A percentile compares a stretch with the other conserved stretches of the same genome.
phyloP scores from a whole-genome alignment of 2,797 vertebrate species.

The Urocyon cinereoargenteus region DNA sequence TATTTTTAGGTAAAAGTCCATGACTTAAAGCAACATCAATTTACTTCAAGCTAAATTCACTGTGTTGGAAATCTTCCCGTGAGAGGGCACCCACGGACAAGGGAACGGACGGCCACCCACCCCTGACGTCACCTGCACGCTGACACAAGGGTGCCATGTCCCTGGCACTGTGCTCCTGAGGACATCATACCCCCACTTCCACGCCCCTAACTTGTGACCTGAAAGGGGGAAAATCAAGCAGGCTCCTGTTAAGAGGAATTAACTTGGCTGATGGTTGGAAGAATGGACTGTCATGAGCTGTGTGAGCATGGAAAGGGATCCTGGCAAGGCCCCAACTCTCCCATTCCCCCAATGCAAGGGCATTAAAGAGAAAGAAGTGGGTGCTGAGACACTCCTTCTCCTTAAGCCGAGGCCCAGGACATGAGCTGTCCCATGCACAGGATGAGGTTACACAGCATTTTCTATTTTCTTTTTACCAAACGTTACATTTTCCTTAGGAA shows the following conservation, averaged over 20 bases:
- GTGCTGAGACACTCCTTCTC: background rate
- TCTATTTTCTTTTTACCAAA: background rate
- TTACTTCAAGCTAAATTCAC: background rate
- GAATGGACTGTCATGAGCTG: accelerated
- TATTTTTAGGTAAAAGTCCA: background rate
- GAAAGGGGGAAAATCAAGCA: background rate
- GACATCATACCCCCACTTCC: accelerated
- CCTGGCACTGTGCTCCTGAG: background rate
- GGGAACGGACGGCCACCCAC: accelerated
- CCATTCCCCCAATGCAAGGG: accelerated
- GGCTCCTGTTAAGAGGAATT: background rate
- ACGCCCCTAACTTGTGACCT: accelerated
- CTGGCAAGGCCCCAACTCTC: accelerated
- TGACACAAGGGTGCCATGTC: accelerated
- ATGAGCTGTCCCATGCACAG: accelerated
- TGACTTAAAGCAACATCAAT: background rate
- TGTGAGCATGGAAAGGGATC: accelerated
- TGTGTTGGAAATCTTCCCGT: accelerated
- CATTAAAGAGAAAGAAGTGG: background rate
- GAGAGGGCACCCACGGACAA: no score
- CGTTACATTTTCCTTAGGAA: background rate
- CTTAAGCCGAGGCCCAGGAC: accelerated
- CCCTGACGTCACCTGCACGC: accelerated
- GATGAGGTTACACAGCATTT: accelerated
- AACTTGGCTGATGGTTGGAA: background rate